These are phyloP conservation scores for Neogale vison DNA, from an alignment of 2,113 vertebrate species.

Conservation along the genomic window DNA sequence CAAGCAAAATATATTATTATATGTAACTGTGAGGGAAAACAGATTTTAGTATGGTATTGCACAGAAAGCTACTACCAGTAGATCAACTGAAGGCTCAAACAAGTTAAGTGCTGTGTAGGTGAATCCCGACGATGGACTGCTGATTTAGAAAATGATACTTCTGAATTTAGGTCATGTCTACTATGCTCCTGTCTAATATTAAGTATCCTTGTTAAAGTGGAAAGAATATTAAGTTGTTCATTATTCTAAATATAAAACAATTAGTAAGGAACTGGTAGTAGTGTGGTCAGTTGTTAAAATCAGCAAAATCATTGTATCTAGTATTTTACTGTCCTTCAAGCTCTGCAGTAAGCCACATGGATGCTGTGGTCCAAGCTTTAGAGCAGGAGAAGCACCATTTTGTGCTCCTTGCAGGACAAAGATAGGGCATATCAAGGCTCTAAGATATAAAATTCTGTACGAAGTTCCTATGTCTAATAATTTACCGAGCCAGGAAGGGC, in stretches of 20 bases:
- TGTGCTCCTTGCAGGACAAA: too few relatives aligned
- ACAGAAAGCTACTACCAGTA: neutral
- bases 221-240: neutral
- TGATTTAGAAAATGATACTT: conserved; percentile 10
- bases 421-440: neutral
- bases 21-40: neutral
- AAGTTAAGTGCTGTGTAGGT: neutral
- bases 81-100: neutral
- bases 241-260: neutral
- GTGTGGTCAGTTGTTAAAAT: neutral
- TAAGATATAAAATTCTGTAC: neutral
- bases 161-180: neutral
- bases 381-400: neutral
- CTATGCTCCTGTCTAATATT: neutral
- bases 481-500: neutral
- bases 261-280: neutral
- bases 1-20: neutral
- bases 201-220: neutral
- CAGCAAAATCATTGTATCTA: neutral
- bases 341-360: neutral
- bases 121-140: neutral
- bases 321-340: neutral
- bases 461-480: neutral
- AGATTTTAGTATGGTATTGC: neutral
- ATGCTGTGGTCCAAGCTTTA: neutral